Conservation (phyloP, 1,140 invertebrate genomes). For the Leucophenga varia region DNA sequence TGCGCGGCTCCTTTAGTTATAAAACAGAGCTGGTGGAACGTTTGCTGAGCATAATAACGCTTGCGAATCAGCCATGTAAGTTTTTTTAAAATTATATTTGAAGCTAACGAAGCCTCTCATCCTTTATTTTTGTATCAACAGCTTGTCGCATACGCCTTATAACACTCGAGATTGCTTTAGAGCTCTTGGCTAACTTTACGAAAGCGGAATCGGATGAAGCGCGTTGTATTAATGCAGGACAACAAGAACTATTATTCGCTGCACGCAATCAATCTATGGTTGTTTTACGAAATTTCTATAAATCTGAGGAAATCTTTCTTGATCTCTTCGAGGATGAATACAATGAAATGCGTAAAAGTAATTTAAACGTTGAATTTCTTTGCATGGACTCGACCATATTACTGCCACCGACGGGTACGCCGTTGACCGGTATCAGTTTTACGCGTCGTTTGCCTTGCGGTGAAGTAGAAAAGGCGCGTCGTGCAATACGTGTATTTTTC, state of each 20-base stretch:
- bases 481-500: constrained; percentile 94
- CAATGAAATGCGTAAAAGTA: constrained; percentile 84
- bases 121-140: constrained; percentile 22
- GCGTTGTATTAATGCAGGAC: constrained; percentile 56
- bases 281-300: constrained; percentile 89
- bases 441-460: constrained; percentile 93
- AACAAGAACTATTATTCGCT: constrained; percentile 61
- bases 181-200: constrained; percentile 69
- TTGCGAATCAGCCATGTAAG: constrained; percentile 80
- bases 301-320: constrained; percentile 97
- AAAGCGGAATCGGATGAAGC: constrained; percentile 58
- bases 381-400: constrained; percentile 97
- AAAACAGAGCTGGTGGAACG: constrained; percentile 77
- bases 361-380: constrained; percentile 88
- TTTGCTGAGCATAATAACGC: constrained; percentile 75
- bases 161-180: constrained; percentile 85
- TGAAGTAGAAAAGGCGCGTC: constrained; percentile 90
- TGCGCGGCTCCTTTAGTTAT: constrained; percentile 59
- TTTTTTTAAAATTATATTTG: constrained; percentile 9
- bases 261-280: constrained; percentile 84
- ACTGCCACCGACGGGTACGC: constrained; percentile 93
- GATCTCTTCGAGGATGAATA: constrained; percentile 99
- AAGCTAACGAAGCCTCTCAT: not conserved
- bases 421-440: constrained; percentile 94
- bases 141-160: constrained; percentile 84